Percentiles rank a stretch among this genome's conserved stretches.
These are phyloP conservation scores for Clitarchus hookeri DNA, from an alignment of 2,888 invertebrate species.

Conservation along the genomic window DNA sequence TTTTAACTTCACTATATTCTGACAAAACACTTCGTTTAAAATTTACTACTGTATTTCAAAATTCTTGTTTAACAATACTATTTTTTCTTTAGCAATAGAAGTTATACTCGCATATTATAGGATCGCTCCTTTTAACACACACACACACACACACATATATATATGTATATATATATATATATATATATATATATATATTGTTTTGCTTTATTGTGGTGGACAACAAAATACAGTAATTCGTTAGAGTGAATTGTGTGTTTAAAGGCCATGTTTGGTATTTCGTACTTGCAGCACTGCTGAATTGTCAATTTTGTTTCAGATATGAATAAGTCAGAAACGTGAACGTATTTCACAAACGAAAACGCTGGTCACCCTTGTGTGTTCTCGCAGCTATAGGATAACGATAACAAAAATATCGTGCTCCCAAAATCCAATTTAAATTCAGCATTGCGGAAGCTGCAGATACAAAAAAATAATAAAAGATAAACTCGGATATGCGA, in stretches of 20 bases:
- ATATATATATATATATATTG: no score
- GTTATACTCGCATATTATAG: no score
- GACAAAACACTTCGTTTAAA: no score
- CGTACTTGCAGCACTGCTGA: background rate
- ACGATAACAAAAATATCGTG: slow-evolving; percentile 14
- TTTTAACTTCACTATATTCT: no score
- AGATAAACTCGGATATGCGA: background rate
- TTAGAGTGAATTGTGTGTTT: background rate
- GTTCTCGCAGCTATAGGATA: background rate
- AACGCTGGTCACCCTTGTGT: background rate
- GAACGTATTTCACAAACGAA: slow-evolving; percentile 1
- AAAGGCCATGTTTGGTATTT: background rate
- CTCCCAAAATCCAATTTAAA: background rate
- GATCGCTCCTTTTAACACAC: background rate
- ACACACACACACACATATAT: no score
- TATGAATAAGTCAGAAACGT: background rate
- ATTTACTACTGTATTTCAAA: no score
- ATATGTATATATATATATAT: no score
- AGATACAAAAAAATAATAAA: background rate
- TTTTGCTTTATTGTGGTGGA: background rate
- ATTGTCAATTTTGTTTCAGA: background rate
- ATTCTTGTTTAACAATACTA: no score
- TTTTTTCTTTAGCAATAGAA: no score
- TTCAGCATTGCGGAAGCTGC: slow-evolving; percentile 14
- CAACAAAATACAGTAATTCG: background rate